These are phyloP conservation scores for Podarcis cretensis DNA, from an alignment of 2,113 vertebrate genomes.

Conservation along the genomic window DNA sequence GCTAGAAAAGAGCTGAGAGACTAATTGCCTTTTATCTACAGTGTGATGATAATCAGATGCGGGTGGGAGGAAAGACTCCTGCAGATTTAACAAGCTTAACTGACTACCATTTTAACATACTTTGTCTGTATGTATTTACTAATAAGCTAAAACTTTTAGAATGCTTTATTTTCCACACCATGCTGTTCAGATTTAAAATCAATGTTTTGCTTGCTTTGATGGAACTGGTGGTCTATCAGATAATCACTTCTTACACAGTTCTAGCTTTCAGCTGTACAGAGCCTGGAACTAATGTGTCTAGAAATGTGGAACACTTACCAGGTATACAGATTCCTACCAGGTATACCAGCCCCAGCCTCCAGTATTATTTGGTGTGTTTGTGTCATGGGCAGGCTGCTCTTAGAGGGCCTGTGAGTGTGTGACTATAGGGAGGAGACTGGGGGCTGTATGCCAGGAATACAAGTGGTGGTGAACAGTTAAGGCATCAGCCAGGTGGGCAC, in stretches of 20 bases:
- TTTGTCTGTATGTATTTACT: conserved; percentile 79
- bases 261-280: neutral
- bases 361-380: too few species aligned
- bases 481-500: too few species aligned
- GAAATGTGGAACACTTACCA: neutral
- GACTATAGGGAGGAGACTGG: too few species aligned
- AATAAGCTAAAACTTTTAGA: conserved; percentile 80
- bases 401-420: too few species aligned
- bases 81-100: conserved; percentile 84
- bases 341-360: neutral
- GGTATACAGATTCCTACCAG: neutral
- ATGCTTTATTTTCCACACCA: conserved; percentile 56
- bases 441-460: too few species aligned
- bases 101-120: conserved; percentile 80
- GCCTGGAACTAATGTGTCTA: neutral
- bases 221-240: conserved; percentile 57
- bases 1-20: conserved; percentile 78
- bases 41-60: conserved; percentile 78
- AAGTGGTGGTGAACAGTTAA: too few species aligned
- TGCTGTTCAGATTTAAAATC: conserved; percentile 71
- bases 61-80: conserved; percentile 78
- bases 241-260: conserved; percentile 15
- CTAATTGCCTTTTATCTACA: conserved; percentile 84
- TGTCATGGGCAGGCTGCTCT: too few species aligned
- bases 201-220: conserved; percentile 64